Evolutionary conservation across 1,140 invertebrate species (phyloP).

Genomic region (Platorchestia sp.): DNA sequence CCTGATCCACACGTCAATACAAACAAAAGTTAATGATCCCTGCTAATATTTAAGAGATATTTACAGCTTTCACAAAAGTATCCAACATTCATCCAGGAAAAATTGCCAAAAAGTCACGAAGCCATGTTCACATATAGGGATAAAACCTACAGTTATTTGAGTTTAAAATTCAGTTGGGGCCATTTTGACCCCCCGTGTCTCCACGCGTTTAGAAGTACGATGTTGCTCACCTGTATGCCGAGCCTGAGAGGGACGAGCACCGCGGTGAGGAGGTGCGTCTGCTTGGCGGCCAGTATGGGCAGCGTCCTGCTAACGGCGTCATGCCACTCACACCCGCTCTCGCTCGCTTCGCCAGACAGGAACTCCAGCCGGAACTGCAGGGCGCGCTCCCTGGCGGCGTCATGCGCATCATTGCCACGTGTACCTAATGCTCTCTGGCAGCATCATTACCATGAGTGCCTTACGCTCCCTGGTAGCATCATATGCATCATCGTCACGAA

Average conservation of each 20-base stretch:
- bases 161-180: too few relatives aligned
- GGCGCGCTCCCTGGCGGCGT: neutral
- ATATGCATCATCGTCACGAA: neutral
- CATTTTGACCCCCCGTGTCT: too few relatives aligned
- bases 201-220: neutral
- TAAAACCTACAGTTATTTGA: too few relatives aligned
- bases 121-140: too few relatives aligned
- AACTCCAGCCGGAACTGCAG: neutral
- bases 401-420: too few relatives aligned
- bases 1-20: too few relatives aligned
- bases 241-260: neutral
- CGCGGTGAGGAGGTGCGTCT: neutral
- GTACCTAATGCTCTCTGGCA: neutral
- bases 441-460: neutral
- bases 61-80: too few relatives aligned
- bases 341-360: neutral
- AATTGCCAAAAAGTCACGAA: too few relatives aligned
- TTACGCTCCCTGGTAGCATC: neutral
- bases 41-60: too few relatives aligned
- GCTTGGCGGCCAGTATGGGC: neutral
- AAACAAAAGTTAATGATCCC: too few relatives aligned
- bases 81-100: too few relatives aligned
- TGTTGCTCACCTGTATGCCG: neutral
- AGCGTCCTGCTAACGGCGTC: neutral
- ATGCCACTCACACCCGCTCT: slow-evolving; percentile 11